phyloP scores from a whole-genome alignment of 2,113 vertebrate genomes.

The Sylvilagus bachmani region DNA sequence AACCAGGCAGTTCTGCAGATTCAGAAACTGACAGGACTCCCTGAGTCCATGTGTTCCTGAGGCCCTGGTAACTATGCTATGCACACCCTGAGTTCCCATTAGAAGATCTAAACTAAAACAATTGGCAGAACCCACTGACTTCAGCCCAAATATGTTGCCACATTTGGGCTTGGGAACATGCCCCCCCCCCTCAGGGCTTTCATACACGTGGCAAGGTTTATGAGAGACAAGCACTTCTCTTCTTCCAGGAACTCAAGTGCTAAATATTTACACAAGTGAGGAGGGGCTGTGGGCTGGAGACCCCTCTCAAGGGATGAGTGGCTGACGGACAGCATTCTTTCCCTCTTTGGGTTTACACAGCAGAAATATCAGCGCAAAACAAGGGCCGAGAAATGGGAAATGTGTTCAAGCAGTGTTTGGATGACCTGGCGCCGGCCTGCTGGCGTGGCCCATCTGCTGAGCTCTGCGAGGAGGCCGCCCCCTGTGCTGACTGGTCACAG shows the following conservation, averaged over 20 bases:
- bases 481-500: accelerated
- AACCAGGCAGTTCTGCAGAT: constrained; percentile 58
- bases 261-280: constrained; percentile 66
- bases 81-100: not conserved
- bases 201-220: not conserved
- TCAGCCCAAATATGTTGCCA: constrained; percentile 65
- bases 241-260: not conserved
- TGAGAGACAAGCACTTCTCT: constrained; percentile 42
- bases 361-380: not conserved
- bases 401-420: not conserved
- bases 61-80: not conserved
- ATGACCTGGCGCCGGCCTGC: not conserved
- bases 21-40: constrained; percentile 20
- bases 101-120: constrained; percentile 70
- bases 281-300: not conserved
- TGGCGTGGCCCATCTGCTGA: accelerated
- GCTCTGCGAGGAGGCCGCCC: not conserved
- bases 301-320: not conserved
- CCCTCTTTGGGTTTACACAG: constrained; percentile 23
- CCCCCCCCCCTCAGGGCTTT: not conserved
- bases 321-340: not conserved
- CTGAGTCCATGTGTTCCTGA: constrained; percentile 60
- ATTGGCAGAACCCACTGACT: constrained; percentile 49
- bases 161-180: constrained; percentile 9
- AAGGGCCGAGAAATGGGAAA: constrained; percentile 18